Percentiles rank a stretch among this genome's conserved stretches.
phyloP scores from a whole-genome alignment of 2,113 vertebrate species.

The Donacobius atricapilla region DNA sequence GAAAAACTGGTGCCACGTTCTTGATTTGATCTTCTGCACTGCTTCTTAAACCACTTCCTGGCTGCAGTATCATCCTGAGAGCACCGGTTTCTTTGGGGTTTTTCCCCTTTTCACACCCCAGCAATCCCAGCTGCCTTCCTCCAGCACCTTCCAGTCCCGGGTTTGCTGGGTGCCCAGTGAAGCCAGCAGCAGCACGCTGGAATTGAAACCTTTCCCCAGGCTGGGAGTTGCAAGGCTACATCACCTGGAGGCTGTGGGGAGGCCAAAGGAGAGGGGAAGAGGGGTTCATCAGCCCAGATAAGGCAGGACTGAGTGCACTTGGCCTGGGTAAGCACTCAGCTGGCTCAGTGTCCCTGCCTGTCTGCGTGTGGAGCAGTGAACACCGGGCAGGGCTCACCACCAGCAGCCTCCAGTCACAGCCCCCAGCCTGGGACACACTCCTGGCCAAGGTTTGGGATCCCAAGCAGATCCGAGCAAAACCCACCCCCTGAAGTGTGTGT shows the following conservation, averaged over 20 bases:
- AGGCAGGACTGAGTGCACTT: neutral
- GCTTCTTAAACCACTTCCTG: neutral
- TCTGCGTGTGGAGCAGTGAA: fast-evolving
- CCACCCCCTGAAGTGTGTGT: fast-evolving
- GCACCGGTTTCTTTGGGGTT: fast-evolving
- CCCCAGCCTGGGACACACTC: neutral
- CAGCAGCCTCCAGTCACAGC: neutral
- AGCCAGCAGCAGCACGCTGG: fast-evolving
- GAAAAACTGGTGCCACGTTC: neutral
- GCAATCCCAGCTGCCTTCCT: neutral
- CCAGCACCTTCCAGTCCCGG: neutral
- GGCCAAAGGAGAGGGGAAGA: neutral
- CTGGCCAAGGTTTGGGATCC: neutral
- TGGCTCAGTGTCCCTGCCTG: neutral
- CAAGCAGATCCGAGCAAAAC: neutral
- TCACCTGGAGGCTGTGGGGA: neutral
- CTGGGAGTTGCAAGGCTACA: fast-evolving
- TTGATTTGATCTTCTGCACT: fast-evolving
- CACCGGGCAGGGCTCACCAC: neutral
- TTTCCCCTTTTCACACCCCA: neutral
- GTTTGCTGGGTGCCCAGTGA: fast-evolving
- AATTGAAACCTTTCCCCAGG: neutral
- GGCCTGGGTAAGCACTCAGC: fast-evolving
- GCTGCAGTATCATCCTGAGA: neutral
- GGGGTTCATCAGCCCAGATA: neutral